phyloP scores from a whole-genome alignment of 2,888 invertebrate genomes.

The Polyommatus iphigenia region DNA sequence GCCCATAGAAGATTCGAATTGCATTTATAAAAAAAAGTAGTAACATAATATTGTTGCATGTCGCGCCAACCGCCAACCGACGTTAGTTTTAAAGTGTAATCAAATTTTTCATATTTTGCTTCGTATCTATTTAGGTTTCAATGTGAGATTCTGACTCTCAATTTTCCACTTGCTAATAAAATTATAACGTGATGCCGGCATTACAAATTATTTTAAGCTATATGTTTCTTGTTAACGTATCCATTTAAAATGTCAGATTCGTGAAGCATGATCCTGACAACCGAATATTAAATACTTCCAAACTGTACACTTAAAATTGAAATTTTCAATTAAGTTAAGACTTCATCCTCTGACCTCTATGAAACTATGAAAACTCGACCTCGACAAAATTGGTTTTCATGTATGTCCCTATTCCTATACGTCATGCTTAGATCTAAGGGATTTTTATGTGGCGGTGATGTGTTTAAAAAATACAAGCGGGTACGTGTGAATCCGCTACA shows the following conservation, averaged over 20 bases:
- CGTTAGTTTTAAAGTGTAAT: background rate
- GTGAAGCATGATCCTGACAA: background rate
- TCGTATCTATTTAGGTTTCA: background rate
- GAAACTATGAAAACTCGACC: background rate
- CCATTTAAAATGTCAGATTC: background rate
- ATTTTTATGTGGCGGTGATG: no score
- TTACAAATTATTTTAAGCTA: background rate
- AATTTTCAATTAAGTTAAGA: background rate
- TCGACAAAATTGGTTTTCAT: background rate
- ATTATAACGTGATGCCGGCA: background rate
- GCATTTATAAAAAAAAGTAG: background rate
- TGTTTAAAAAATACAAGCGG: no score
- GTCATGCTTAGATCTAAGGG: no score
- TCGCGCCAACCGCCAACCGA: background rate
- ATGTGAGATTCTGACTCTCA: background rate
- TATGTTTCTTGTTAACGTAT: background rate
- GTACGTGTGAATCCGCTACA: no score
- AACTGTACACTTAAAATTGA: background rate
- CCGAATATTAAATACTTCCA: background rate
- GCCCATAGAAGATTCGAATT: background rate
- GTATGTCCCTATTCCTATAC: no score
- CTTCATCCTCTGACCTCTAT: background rate
- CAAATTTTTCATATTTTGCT: no score
- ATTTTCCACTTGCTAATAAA: background rate
- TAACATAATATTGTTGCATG: background rate